phyloP scores from a whole-genome alignment of 2,113 vertebrate genomes.

The Eleginops maclovinus region DNA sequence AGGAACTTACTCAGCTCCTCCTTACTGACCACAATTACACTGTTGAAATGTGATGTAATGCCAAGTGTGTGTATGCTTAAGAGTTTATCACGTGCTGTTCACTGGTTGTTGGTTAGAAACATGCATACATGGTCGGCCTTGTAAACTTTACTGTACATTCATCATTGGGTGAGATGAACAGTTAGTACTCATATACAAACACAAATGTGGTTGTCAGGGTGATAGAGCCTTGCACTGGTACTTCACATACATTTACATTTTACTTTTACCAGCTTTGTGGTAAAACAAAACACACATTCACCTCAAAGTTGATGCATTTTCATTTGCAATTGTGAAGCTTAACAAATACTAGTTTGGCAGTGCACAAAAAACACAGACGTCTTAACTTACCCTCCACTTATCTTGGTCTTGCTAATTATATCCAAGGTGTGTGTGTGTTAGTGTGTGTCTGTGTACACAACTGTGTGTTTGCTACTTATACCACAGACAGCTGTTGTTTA shows the following conservation, averaged over 20 bases:
- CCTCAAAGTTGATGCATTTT: neutral
- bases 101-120: neutral
- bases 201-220: neutral
- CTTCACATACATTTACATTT: neutral
- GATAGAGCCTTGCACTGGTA: neutral
- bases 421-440: conserved; percentile 45
- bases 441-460: conserved; percentile 26
- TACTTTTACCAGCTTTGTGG: neutral
- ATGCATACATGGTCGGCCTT: neutral
- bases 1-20: neutral
- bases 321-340: conserved; percentile 22
- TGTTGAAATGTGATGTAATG: neutral
- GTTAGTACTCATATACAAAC: neutral
- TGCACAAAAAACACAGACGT: conserved; percentile 7
- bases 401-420: conserved; percentile 71
- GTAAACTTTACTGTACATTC: neutral
- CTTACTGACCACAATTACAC: neutral
- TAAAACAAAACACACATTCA: neutral
- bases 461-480: conserved; percentile 69
- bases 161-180: neutral
- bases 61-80: neutral
- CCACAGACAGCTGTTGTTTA: conserved; percentile 81
- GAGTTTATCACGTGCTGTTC: conserved; percentile 3
- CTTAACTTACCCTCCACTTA: conserved; percentile 52
- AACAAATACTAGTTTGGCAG: conserved; percentile 39